Evolutionary conservation across 2,113 vertebrate genomes (phyloP).

Genomic region (Mellivora capensis): DNA sequence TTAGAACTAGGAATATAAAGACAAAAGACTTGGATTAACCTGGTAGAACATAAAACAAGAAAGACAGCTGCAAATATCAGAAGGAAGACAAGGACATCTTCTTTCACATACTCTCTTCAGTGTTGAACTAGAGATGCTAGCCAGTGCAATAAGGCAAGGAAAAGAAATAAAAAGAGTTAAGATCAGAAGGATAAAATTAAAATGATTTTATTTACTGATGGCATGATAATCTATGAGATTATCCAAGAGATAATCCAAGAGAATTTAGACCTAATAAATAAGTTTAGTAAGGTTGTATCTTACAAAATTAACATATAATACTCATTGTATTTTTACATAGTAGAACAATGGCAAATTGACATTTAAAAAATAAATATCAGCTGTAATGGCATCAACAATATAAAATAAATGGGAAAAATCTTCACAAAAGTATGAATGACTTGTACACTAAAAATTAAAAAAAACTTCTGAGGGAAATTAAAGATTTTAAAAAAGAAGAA

Average conservation of each 20-base stretch:
- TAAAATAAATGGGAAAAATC: not conserved
- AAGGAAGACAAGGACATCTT: not conserved
- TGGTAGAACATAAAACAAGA: not conserved
- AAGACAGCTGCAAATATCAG: not conserved
- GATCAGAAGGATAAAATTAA: not conserved
- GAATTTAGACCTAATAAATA: not conserved
- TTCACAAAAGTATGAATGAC: not conserved
- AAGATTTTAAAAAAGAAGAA: not conserved
- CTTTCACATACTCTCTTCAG: not conserved
- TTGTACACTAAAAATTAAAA: not conserved
- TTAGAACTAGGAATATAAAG: not conserved
- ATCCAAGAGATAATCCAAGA: not conserved
- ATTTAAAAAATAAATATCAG: not conserved
- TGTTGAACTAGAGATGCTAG: not conserved
- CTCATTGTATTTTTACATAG: not conserved
- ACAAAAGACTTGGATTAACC: not conserved
- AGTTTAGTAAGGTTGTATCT: not conserved
- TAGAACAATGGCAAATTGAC: not conserved
- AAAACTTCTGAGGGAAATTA: not conserved
- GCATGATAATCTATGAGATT: not conserved
- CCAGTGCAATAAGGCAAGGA: not conserved
- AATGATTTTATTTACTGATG: not conserved
- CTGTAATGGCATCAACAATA: not conserved
- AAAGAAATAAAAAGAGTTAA: conserved; percentile 9
- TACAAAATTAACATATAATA: not conserved